phyloP scores from a whole-genome alignment of 2,888 invertebrate species.

The Catocala sponsa region DNA sequence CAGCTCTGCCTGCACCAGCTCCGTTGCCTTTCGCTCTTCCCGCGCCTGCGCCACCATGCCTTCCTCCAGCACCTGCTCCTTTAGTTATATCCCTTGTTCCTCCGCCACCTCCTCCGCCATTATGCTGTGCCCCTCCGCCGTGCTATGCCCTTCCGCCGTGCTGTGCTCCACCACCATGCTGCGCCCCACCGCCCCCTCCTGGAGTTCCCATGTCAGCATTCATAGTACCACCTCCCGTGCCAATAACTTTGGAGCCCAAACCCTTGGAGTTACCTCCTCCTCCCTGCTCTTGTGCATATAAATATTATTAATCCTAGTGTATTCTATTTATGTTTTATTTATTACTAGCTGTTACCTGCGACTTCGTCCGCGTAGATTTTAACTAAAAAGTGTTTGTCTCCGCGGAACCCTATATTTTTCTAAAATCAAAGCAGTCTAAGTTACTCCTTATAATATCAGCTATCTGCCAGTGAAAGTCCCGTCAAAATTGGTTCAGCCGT shows the following conservation, averaged over 20 bases:
- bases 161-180: constrained; percentile 54
- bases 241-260: constrained; percentile 75
- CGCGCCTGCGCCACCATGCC: constrained; percentile 12
- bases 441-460: too few species aligned
- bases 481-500: too few species aligned
- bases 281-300: constrained; percentile 53
- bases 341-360: too few species aligned
- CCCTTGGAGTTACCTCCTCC: constrained; percentile 56
- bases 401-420: too few species aligned
- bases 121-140: constrained; percentile 56
- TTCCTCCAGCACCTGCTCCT: constrained; percentile 21
- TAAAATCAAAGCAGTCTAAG: too few species aligned
- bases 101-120: constrained; percentile 39
- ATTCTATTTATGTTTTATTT: constrained; percentile 44
- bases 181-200: constrained; percentile 57
- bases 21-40: constrained; percentile 29
- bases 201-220: constrained; percentile 78
- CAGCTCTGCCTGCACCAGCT: constrained; percentile 34
- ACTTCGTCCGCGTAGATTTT: too few species aligned
- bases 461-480: too few species aligned
- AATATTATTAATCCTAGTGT: constrained; percentile 38
- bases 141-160: constrained; percentile 59
- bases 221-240: constrained; percentile 75
- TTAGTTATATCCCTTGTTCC: constrained; percentile 18
- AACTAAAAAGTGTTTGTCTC: too few species aligned